Conservation (phyloP, 2,113 vertebrate species). For the Menura novaehollandiae region DNA sequence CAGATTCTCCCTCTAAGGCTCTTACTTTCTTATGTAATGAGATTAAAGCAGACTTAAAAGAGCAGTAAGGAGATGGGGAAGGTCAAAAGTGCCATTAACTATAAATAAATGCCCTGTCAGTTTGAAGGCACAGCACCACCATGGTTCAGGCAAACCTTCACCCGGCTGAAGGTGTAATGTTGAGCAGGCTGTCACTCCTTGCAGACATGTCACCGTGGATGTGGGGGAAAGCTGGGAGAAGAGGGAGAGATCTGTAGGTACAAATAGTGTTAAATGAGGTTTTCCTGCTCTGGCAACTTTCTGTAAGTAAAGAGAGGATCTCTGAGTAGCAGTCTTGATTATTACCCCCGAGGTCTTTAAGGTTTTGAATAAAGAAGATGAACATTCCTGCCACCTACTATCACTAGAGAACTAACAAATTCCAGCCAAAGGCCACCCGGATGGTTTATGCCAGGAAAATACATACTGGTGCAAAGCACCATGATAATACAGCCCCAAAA, state of each 20-base stretch:
- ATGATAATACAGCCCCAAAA: background rate
- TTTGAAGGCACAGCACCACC: background rate
- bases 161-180: background rate
- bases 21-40: conserved; percentile 45
- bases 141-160: background rate
- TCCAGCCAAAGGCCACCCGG: background rate
- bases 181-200: background rate
- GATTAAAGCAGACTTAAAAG: conserved; percentile 49
- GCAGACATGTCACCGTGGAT: background rate
- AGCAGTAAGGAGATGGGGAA: conserved; percentile 27
- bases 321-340: background rate
- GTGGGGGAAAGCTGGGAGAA: background rate
- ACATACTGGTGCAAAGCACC: background rate
- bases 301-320: background rate
- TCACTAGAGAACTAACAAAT: background rate
- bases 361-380: background rate
- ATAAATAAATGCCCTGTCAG: background rate
- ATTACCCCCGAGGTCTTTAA: background rate
- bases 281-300: background rate
- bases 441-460: background rate
- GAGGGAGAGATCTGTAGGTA: background rate
- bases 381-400: background rate
- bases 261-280: background rate
- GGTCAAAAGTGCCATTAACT: conserved; percentile 13
- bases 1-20: conserved; percentile 25